Base-by-base conservation (phyloP, 2,888 invertebrate genomes). In the Onthophagus sagittarius region DNA sequence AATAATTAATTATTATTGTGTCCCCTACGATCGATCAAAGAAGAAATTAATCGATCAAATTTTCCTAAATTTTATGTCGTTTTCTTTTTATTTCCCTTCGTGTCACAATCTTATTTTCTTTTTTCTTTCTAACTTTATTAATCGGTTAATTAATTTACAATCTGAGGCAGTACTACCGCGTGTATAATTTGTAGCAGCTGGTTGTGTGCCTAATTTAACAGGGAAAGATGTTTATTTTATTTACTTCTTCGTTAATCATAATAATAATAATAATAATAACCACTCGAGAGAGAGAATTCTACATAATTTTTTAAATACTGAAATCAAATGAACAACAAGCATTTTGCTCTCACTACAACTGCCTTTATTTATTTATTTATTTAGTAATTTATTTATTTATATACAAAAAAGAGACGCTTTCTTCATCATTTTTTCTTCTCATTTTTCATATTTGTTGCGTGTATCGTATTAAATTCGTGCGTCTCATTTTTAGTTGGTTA, bases 1-100 rank as follows among this genome's bases (percentile, higher is more conserved):
- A 70, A 74, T 71, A 69, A 75, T 71, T 71, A 69, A 77, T 78
- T 67, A 63, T 78, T 78, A 78, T 77, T 76, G 75, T 75, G 75
- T 77, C 76, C 77, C 76, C 77, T 77, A 78, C 74, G 53, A 75
- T 70, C 70, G 72, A 70, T 70, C 74, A 73, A 69, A 71, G 69
- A 62, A 23, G 23, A 23, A 23, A 23, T 23, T 3, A 23, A 53
- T 53, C 39, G 39, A 63, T 71, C 33, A 62, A 72, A 75, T 73
- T 73, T 73, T 9, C 39, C 39, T 53, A 53, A 23, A 23, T 23
- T 23, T 23, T 23, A 23, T 23, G 23, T 23, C 23, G 5, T 53
- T 11, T 53, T 53, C 39, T 53, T 53, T 53, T 4, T 7, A 53
- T 53, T 53, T 53, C 11, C 9, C 39, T 7, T 53, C 39, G 39